Percentiles rank a stretch among this genome's conserved stretches.
phyloP scores from a whole-genome alignment of 1,140 invertebrate species.

The Tribolium castaneum region DNA sequence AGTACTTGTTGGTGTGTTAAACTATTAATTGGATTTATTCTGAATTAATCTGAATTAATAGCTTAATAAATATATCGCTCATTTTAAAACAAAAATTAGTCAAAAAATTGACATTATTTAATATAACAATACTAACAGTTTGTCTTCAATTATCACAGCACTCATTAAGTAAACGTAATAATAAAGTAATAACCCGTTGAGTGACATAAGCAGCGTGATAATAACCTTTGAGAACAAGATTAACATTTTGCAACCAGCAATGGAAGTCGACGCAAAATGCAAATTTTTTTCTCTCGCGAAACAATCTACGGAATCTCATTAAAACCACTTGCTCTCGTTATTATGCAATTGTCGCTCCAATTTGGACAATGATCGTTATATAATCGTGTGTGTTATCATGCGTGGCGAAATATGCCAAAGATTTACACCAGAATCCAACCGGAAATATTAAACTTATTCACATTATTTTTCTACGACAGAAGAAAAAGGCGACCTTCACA shows the following conservation, averaged over 20 bases:
- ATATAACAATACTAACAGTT: not conserved
- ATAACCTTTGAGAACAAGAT: conserved; percentile 7
- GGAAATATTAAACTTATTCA: not conserved
- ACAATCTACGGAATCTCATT: not conserved
- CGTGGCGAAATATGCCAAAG: not conserved
- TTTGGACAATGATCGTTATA: not conserved
- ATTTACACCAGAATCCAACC: not conserved
- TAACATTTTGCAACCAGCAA: not conserved
- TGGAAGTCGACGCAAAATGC: not conserved
- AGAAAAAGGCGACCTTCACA: not conserved
- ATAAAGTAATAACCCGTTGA: not conserved
- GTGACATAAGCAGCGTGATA: not conserved
- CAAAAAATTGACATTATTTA: not conserved
- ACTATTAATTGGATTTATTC: no score
- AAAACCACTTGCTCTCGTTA: not conserved
- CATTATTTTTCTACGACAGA: not conserved
- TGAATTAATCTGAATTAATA: no score
- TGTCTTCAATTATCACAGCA: not conserved
- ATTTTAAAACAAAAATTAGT: no score
- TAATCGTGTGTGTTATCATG: not conserved
- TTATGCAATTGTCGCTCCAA: not conserved
- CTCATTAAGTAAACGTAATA: no score
- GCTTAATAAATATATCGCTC: no score
- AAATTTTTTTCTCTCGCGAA: conserved; percentile 4
- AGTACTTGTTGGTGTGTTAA: no score